Percentiles rank a stretch among this genome's conserved stretches.
phyloP scores from a whole-genome alignment of 53 echinoderm and acorn worm species.

The Paelopatides confundens region DNA sequence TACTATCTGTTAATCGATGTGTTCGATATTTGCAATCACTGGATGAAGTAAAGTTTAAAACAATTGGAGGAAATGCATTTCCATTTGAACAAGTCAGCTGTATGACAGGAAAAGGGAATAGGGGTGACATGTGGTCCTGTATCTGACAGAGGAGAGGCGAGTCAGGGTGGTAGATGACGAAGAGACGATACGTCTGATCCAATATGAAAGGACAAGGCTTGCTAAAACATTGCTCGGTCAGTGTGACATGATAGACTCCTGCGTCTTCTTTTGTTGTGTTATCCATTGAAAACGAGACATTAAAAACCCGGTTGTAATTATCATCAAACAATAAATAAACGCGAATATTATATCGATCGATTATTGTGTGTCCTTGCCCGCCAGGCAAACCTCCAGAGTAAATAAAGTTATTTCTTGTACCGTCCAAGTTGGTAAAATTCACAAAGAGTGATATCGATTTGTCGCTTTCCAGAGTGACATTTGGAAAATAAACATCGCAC shows the following conservation, averaged over 20 bases:
- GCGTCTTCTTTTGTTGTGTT: neutral
- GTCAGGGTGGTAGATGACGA: neutral
- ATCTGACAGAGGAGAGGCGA: neutral
- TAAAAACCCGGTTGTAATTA: neutral
- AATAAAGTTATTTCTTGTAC: neutral
- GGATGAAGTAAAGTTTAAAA: neutral
- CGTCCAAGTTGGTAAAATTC: neutral
- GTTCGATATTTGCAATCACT: neutral
- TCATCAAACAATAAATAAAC: neutral
- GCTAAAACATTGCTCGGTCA: neutral
- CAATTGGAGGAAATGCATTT: neutral
- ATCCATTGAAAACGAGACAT: neutral
- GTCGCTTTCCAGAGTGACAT: neutral
- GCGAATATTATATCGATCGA: neutral
- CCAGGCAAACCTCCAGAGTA: neutral
- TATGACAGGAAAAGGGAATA: neutral
- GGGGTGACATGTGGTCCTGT: neutral
- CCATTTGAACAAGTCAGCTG: neutral
- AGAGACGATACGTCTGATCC: neutral
- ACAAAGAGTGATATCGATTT: neutral
- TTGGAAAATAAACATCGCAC: neutral
- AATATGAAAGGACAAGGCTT: neutral
- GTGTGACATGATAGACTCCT: neutral
- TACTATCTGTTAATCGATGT: neutral
- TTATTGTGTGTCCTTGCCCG: neutral